A percentile compares a stretch with the other conserved stretches of the same genome.
phyloP scores from a whole-genome alignment of 2,113 vertebrate genomes.

The Phaetusa simplex region DNA sequence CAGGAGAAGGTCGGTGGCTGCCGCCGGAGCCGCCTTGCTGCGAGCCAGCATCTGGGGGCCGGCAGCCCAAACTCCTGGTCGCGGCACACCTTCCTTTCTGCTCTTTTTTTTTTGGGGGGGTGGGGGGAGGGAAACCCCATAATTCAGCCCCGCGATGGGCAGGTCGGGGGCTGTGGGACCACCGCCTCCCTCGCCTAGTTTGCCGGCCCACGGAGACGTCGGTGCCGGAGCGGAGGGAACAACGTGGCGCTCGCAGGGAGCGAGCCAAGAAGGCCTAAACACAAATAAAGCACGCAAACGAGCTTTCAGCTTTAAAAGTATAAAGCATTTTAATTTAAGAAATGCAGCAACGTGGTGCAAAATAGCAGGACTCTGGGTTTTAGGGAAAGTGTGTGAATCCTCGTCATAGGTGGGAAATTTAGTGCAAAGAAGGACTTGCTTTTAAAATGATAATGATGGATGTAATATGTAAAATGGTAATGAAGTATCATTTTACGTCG shows the following conservation, averaged over 20 bases:
- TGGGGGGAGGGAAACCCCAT: too few species aligned
- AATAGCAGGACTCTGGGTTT: neutral
- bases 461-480: too few species aligned
- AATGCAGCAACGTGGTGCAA: rapidly evolving
- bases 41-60: rapidly evolving
- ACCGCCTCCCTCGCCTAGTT: neutral
- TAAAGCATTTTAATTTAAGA: neutral
- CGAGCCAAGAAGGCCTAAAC: neutral
- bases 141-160: too few species aligned
- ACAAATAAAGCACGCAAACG: neutral
- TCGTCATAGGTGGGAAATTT: rapidly evolving
- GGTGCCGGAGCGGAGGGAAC: neutral
- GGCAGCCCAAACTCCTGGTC: rapidly evolving
- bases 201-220: neutral
- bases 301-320: neutral
- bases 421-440: neutral
- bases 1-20: rapidly evolving
- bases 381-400: rapidly evolving
- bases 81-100: rapidly evolving
- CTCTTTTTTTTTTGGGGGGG: neutral
- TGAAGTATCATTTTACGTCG: neutral
- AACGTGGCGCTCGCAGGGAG: neutral
- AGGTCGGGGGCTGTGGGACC: too few species aligned
- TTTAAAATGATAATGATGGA: neutral
- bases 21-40: neutral